A percentile compares a stretch with the other conserved stretches of the same genome.
Evolutionary conservation across 2,888 invertebrate genomes (phyloP).

Genomic region (Lepidochitona cinerea): DNA sequence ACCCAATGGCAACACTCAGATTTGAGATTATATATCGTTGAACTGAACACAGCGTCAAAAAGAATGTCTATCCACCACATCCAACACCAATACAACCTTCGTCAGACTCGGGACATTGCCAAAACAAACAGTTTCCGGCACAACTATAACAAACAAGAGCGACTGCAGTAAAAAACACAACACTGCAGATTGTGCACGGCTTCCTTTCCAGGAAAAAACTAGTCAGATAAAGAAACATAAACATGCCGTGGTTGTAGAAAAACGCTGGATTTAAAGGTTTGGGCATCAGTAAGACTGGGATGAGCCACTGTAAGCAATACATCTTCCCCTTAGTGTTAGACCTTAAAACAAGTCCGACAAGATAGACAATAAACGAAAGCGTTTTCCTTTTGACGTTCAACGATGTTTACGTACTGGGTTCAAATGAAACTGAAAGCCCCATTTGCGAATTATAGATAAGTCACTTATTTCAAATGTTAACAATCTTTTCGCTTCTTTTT

Average conservation of each 20-base stretch:
- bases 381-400: not conserved
- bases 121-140: slow-evolving; percentile 92
- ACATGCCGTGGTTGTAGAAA: slow-evolving; percentile 93
- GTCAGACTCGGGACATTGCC: slow-evolving; percentile 63
- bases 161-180: slow-evolving; percentile 94
- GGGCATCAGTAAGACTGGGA: slow-evolving; percentile 96
- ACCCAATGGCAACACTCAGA: too few relatives aligned
- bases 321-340: too few relatives aligned
- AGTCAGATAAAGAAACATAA: slow-evolving; percentile 95
- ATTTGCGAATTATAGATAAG: too few relatives aligned
- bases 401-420: not conserved
- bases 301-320: slow-evolving; percentile 76
- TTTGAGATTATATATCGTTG: too few relatives aligned
- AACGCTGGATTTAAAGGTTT: slow-evolving; percentile 97
- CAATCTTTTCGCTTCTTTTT: too few relatives aligned
- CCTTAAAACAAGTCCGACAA: too few relatives aligned
- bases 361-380: not conserved
- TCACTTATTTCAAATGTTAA: too few relatives aligned
- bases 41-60: too few relatives aligned
- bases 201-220: slow-evolving; percentile 97
- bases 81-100: slow-evolving; percentile 45
- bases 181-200: slow-evolving; percentile 97
- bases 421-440: too few relatives aligned
- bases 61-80: slow-evolving; percentile 30
- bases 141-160: slow-evolving; percentile 97